Base-by-base conservation (phyloP, 2,797 vertebrate species). In the Onychomys arenicola region DNA sequence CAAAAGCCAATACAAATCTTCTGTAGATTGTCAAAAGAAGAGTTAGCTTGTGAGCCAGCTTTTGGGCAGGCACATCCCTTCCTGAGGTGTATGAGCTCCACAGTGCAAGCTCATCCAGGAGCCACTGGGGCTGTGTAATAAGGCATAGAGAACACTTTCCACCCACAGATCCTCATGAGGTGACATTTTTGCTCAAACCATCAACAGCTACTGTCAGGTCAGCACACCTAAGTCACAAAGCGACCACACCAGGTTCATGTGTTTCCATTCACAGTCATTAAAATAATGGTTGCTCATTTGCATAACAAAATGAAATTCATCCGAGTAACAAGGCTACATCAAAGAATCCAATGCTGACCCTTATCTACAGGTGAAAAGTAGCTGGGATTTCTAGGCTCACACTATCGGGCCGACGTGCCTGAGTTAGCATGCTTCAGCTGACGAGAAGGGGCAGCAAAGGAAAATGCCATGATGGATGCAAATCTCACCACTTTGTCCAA, bases 21-120 rank as follows among this genome's bases (percentile, higher is more conserved):
- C 69, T 87, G 29, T 59, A 57, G 61, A 57, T 63, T 12, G 32
- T 78, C 27, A 49, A 96, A 77, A 91, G 86, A 89, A 88, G 85
- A 77, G 27, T 13, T n/a, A 63, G 67, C 52, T 49, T 40, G 40
- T 23, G 43, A 55, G 77, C 57, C 52, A 75, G 92, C 40, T 10
- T 27, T 69, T 61, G 84, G 76, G 2, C 49, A 34, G 67, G 46
- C 34, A 11, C 6, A 0, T 57, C 43, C 43, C 25, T 95, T 80
- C 40, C 75, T n/a, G n/a, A 67, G 13, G 3, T 59, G 19, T 23
- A 25, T 5, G 16, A 43, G 25, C 21, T 89, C 49, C 25, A 40
- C 57, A 13, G 49, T 71, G 34, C 17, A 52, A 25, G 43, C 43
- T 71, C 1, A 19, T 0, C 19, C 40, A 43, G 43, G 87, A 12